phyloP scores from a whole-genome alignment of 2,888 invertebrate genomes.

The Zelleria hepariella region DNA sequence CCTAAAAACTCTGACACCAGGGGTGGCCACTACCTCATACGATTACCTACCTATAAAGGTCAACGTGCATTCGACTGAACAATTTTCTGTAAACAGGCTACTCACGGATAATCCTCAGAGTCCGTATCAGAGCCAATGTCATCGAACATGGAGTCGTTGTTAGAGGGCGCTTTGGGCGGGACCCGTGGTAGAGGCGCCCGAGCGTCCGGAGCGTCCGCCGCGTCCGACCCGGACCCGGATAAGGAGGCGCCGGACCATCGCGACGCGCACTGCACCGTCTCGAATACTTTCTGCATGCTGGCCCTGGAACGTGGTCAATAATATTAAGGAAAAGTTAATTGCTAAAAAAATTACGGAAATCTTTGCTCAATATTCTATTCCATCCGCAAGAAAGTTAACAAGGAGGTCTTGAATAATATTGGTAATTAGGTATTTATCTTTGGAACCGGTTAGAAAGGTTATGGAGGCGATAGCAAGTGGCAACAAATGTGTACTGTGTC shows the following conservation, averaged over 20 bases:
- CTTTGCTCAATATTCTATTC: too few species aligned
- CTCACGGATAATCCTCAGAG: constrained; percentile 84
- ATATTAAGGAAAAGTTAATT: neutral
- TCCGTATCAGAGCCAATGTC: constrained; percentile 73
- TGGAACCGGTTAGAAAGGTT: too few species aligned
- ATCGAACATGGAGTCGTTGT: constrained; percentile 69
- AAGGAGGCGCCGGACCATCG: constrained; percentile 65
- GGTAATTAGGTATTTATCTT: too few species aligned
- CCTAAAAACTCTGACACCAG: too few species aligned
- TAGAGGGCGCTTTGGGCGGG: constrained; percentile 71
- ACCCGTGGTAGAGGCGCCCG: constrained; percentile 66
- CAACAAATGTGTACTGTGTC: too few species aligned
- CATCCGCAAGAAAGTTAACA: too few species aligned
- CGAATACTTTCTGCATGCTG: constrained; percentile 90
- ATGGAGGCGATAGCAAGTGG: too few species aligned
- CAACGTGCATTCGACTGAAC: too few species aligned
- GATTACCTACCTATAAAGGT: too few species aligned
- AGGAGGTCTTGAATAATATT: too few species aligned
- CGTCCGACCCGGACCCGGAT: constrained; percentile 51
- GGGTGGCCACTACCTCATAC: too few species aligned
- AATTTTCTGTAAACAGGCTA: too few species aligned
- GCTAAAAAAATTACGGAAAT: neutral
- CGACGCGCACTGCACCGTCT: constrained; percentile 89
- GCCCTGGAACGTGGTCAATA: constrained; percentile 77
- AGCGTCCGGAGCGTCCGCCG: constrained; percentile 49